Evolutionary conservation across 2,113 vertebrate genomes (phyloP).

Genomic region (Zosterops borbonicus): DNA sequence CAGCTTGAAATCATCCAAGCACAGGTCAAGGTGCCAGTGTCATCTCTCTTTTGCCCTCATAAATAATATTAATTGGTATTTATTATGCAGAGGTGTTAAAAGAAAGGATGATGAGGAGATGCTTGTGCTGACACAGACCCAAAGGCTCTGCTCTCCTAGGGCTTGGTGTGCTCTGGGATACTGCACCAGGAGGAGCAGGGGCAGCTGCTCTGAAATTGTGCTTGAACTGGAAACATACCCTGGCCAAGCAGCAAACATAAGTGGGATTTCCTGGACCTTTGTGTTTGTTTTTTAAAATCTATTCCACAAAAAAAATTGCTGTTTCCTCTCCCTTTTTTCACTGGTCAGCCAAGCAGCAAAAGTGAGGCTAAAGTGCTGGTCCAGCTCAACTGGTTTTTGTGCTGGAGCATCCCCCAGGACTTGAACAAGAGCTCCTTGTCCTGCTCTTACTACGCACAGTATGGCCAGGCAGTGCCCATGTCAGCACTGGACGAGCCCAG

Average conservation of each 20-base stretch:
- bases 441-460: neutral
- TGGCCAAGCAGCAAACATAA: neutral
- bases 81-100: neutral
- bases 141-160: neutral
- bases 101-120: neutral
- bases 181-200: neutral
- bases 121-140: neutral
- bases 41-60: neutral
- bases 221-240: neutral
- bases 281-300: neutral
- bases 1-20: neutral
- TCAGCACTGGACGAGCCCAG: neutral
- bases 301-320: neutral
- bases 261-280: neutral
- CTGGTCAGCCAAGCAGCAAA: neutral
- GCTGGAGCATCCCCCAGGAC: neutral
- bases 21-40: neutral
- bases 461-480: neutral
- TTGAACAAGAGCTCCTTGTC: neutral
- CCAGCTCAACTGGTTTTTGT: neutral
- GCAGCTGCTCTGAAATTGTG: neutral
- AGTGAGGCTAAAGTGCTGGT: neutral
- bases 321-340: neutral
- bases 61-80: neutral
- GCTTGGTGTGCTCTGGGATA: fast-evolving